Base-by-base conservation (phyloP, 2,797 vertebrate species). In the Nannoperca obscura region DNA sequence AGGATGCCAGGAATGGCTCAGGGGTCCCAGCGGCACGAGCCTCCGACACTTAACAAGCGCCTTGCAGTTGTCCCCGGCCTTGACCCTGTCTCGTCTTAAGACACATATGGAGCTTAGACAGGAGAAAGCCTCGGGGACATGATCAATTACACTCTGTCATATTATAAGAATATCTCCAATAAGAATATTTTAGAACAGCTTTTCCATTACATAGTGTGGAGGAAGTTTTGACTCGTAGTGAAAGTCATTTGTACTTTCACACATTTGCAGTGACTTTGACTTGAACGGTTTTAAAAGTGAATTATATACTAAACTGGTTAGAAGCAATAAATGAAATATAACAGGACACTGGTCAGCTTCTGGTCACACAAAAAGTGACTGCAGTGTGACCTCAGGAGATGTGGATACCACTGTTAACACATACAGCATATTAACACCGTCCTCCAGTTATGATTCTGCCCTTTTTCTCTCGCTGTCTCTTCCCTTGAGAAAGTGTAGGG, bases 31-130 rank as follows among this genome's bases (percentile, higher is more conserved):
- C 52, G 91, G 94, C 93, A 94, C 94, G 93, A 95, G 92, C 87
- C 93, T 90, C 88, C 47, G 49, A 95, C 94, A 94, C 94, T 94
- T 94, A 94, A 95, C 94, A 92, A 95, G 94, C 86, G 89, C 90
- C 94, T 94, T 69, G 84, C 93, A 94, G 94, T 94, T 93, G 94
- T 94, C 92, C 90, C 83, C 17, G 50, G 86, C 90, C 91, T 91
- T 94, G 94, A 95, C 91, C 91, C 92, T 81, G 86, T 92, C 92
- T 93, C 78, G 77, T 90, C 92, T 93, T 85, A 88, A 91, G 91
- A 88, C 77, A 64, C 89, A 86, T 85, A 83, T 82, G 81, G 81
- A 83, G 88, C 90, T 79, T 49, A 82, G 81, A 76, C 82, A 75
- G 77, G 65, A 77, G 58, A 65, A 32, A 86, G 78, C 84, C 89